phyloP scores from a whole-genome alignment of 2,888 invertebrate genomes.

The Camponotus fellah region DNA sequence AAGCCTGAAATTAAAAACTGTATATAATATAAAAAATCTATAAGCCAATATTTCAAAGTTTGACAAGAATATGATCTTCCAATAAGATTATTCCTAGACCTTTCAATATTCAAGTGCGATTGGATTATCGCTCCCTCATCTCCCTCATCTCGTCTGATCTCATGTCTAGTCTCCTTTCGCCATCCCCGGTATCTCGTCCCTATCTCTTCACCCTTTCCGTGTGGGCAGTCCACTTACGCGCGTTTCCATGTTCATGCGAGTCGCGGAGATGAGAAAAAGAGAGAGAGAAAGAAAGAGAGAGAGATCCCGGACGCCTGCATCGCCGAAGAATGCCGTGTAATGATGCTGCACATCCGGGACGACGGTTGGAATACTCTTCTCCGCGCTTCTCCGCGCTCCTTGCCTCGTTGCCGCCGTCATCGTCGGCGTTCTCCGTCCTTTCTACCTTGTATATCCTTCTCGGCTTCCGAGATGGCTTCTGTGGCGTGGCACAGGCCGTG shows the following conservation, averaged over 20 bases:
- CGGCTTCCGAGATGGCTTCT: constrained; percentile 51
- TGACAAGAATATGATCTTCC: not conserved
- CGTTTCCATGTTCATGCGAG: constrained; percentile 11
- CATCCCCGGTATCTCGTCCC: not conserved
- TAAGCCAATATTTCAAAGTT: not conserved
- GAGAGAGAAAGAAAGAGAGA: constrained; percentile 39
- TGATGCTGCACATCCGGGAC: constrained; percentile 79
- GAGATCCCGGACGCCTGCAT: constrained; percentile 61
- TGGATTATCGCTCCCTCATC: constrained; percentile 6
- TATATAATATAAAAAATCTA: not conserved
- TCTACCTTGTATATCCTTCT: constrained; percentile 53
- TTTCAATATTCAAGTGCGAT: constrained; percentile 3
- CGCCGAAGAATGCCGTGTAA: constrained; percentile 80
- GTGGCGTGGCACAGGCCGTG: constrained; percentile 54
- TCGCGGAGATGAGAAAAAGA: constrained; percentile 17
- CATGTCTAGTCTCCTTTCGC: not conserved
- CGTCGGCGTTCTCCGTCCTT: constrained; percentile 47
- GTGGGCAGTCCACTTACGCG: constrained; percentile 23
- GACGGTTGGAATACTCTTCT: constrained; percentile 64
- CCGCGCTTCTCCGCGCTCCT: constrained; percentile 28
- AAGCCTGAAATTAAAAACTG: not conserved
- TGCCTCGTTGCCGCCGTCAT: constrained; percentile 45
- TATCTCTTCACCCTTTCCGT: constrained; percentile 17
- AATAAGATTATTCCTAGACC: not conserved
- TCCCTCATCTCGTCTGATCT: not conserved